Base-by-base conservation (phyloP, 2,113 vertebrate genomes). In the Anolis carolinensis region DNA sequence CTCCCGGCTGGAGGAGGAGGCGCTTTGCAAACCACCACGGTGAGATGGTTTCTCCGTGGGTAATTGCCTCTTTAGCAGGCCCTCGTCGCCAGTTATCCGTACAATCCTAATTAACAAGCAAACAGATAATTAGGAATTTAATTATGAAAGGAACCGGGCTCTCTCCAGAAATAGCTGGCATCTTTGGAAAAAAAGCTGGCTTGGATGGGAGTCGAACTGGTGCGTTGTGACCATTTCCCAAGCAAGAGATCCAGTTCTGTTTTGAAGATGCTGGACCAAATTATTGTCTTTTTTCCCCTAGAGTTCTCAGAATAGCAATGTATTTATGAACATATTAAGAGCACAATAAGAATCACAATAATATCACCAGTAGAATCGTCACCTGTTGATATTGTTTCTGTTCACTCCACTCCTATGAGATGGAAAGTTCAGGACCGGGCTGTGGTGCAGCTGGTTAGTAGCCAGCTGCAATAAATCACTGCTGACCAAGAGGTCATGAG, bases 71-170 rank as follows among this genome's bases (percentile, higher is more conserved):
- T 84, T 84, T 86, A 82, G 77, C 82, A 82, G 80, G 70, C 67
- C 55, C 84, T 81, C 6, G 72, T 67, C 68, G 82, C 67, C 68
- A 79, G 78, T 84, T 84, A 87, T 87, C 81, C 30, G 86, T 76
- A 72, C 90, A 82, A 84, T 91, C 87, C 87, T 88, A 89, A 89
- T 89, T 88, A 91, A 87, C 68, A 76, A 68, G 87, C 72, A 78
- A 84, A 78, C 73, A 86, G 89, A 88, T 88, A 90, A 90, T 90
- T 88, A 82, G 89, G 80, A 88, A 90, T 90, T 90, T 87, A 88
- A 88, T 88, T 86, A 88, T 76, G 84, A 88, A 75, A 70, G 39
- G 5, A 85, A 75, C 80, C 70, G 52, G 79, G 83, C 81, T 83
- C 34, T 83, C 34, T 85, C 83, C 83, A 75, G 86, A 88, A 90